phyloP scores from a whole-genome alignment of 2,888 invertebrate genomes.

The Germaria angustata region DNA sequence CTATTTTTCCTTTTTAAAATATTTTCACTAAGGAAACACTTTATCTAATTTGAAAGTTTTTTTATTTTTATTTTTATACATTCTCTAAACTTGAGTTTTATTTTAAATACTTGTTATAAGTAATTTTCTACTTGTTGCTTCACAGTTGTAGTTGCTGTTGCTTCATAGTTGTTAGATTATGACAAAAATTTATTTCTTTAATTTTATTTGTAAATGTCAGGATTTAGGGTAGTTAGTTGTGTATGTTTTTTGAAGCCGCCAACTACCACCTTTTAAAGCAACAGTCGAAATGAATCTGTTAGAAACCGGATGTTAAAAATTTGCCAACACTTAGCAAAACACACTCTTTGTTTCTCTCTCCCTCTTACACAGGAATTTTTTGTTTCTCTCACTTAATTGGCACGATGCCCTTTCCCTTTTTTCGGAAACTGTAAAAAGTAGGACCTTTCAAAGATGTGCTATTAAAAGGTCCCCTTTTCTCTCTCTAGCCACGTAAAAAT shows the following conservation, averaged over 20 bases:
- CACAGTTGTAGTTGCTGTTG: conserved; percentile 19
- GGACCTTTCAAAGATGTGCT: not conserved
- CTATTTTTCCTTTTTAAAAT: conserved; percentile 5
- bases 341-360: not conserved
- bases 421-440: not conserved
- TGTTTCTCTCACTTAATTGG: not conserved
- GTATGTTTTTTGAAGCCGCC: conserved; percentile 26
- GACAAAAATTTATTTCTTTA: not conserved
- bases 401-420: not conserved
- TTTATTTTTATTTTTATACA: not conserved
- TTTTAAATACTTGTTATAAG: not conserved
- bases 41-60: not conserved
- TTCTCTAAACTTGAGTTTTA: not conserved
- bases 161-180: not conserved
- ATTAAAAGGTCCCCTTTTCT: not conserved
- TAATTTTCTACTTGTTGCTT: conserved; percentile 55
- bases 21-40: not conserved
- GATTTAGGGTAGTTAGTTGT: not conserved
- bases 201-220: not conserved
- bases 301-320: conserved; percentile 35
- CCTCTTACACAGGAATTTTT: not conserved
- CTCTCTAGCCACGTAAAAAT: conserved; percentile 4
- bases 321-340: conserved; percentile 1
- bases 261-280: conserved; percentile 47
- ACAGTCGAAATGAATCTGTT: conserved; percentile 52